Conservation (phyloP, 2,888 invertebrate species). For the Hemithea aestivaria region DNA sequence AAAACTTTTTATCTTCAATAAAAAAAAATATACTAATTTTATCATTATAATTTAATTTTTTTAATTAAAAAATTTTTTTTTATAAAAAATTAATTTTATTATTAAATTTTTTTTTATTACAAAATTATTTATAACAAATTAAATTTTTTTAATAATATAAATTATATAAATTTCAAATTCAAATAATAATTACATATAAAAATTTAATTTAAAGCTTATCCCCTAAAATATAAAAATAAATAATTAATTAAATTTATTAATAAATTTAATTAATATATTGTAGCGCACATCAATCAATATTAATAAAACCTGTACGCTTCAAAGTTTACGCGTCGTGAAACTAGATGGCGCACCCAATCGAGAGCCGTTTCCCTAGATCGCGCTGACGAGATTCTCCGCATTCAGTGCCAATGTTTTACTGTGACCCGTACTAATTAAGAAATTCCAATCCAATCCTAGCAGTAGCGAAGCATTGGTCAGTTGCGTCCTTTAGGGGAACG, state of each 20-base stretch:
- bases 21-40: conserved; percentile 79
- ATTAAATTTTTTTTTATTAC: conserved; percentile 45
- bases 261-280: conserved; percentile 55
- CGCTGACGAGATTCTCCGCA: too few species aligned
- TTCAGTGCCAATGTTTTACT: too few species aligned
- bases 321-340: too few species aligned
- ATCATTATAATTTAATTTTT: conserved; percentile 74
- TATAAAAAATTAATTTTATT: conserved; percentile 64
- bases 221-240: conserved; percentile 73
- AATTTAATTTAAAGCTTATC: conserved; percentile 80
- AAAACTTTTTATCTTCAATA: too few species aligned
- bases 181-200: conserved; percentile 64
- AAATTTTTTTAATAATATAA: conserved; percentile 78
- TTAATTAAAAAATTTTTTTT: conserved; percentile 62
- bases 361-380: too few species aligned
- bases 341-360: too few species aligned
- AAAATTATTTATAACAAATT: conserved; percentile 70
- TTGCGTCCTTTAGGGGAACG: too few species aligned
- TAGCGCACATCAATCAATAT: too few species aligned
- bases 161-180: conserved; percentile 70
- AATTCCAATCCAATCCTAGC: too few species aligned
- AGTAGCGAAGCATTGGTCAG: too few species aligned
- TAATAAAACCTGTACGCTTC: too few species aligned
- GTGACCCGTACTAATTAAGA: too few species aligned
- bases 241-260: conserved; percentile 33